These are phyloP conservation scores for Galaxias olidus DNA, from an alignment of 2,797 vertebrate genomes.

Conservation along the genomic window DNA sequence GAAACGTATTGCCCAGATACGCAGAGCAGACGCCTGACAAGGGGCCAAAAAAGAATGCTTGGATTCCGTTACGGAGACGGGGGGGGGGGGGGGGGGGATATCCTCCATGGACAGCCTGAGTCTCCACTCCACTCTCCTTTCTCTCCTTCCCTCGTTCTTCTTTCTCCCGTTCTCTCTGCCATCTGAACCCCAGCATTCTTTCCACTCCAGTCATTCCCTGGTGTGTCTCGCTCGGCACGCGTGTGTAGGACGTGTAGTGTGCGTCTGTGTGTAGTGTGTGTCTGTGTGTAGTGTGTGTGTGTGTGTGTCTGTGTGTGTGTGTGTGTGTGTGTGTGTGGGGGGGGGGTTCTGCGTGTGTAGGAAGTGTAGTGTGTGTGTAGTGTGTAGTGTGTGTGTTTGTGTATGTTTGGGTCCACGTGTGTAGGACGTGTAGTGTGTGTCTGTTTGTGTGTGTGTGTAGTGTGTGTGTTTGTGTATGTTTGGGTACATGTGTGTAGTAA, in stretches of 20 bases:
- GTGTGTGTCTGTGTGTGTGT: constrained; percentile 31
- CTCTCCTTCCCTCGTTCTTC: neutral
- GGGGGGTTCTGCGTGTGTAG: too few relatives aligned
- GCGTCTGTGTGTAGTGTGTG: too few relatives aligned
- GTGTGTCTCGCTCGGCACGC: constrained; percentile 33
- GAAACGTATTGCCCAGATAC: too few relatives aligned
- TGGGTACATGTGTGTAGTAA: too few relatives aligned
- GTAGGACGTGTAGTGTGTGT: neutral
- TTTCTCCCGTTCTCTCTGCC: constrained; percentile 41
- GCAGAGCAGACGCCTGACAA: neutral
- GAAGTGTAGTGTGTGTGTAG: neutral
- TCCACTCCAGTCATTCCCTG: constrained; percentile 65
- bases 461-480: too few relatives aligned
- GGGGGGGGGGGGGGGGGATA: neutral
- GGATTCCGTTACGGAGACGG: too few relatives aligned
- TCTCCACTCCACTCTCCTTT: neutral
- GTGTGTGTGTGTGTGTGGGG: too few relatives aligned
- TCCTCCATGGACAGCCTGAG: neutral
- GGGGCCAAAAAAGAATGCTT: neutral
- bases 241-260: too few relatives aligned
- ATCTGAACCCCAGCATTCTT: constrained; percentile 62
- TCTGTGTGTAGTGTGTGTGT: too few relatives aligned
- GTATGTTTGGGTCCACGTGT: too few relatives aligned
- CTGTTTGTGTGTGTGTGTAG: neutral
- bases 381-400: too few relatives aligned